phyloP scores from a whole-genome alignment of 2,888 invertebrate genomes.

The Zeuzera pyrina region DNA sequence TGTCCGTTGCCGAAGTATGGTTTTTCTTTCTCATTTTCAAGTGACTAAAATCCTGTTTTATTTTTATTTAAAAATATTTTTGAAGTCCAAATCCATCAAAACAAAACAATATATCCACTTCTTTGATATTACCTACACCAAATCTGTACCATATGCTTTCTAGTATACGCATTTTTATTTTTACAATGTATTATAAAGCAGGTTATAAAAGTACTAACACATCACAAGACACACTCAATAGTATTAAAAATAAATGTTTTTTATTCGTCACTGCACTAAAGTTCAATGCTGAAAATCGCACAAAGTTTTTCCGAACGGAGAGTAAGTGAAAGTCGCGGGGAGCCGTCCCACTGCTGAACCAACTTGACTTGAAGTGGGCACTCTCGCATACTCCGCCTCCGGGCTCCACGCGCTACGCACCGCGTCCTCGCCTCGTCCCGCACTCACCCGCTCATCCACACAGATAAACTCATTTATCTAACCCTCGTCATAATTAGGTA shows the following conservation, averaged over 20 bases:
- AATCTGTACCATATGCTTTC: not conserved
- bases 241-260: slow-evolving; percentile 1
- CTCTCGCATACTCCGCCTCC: slow-evolving; percentile 23
- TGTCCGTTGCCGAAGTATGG: slow-evolving; percentile 39
- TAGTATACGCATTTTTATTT: not conserved
- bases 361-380: slow-evolving; percentile 36
- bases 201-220: not conserved
- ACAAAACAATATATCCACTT: not conserved
- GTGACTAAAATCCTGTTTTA: not conserved
- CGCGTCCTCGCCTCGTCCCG: slow-evolving; percentile 32
- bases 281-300: slow-evolving; percentile 2
- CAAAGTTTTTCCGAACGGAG: slow-evolving; percentile 22
- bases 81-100: not conserved
- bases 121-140: not conserved
- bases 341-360: slow-evolving; percentile 48
- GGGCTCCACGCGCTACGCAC: slow-evolving; percentile 9
- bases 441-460: slow-evolving; percentile 21
- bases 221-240: slow-evolving; percentile 8
- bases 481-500: too few species aligned
- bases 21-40: slow-evolving; percentile 40
- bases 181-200: not conserved
- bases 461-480: slow-evolving; percentile 27
- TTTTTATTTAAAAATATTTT: not conserved
- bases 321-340: slow-evolving; percentile 18
- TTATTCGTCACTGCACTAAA: slow-evolving; percentile 2